Base-by-base conservation (phyloP, 2,797 vertebrate genomes). In the Dendrocincla fuliginosa region DNA sequence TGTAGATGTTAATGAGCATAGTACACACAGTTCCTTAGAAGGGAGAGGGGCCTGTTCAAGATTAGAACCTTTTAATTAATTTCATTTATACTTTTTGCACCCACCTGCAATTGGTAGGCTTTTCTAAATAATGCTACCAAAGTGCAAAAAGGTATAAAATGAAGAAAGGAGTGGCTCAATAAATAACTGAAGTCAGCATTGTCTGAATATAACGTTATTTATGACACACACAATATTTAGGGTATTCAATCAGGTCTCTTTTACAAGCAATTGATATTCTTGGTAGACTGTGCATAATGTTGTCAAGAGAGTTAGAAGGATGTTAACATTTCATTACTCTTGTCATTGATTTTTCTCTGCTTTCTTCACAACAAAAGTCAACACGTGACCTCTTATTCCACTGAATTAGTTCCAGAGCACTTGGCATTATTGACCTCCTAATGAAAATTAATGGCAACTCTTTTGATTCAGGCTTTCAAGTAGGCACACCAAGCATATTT, bases 301-400 rank as follows among this genome's bases (percentile, higher is more conserved):
- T 91, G 71, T 96, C 33, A n/a, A 88, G 95, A 95, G 85, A 94
- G 37, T 89, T 96, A 75, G 77, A 93, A 89, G 44, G 89, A 95
- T 95, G 91, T 96, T 97, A 97, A 90, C 80, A 91, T 97, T 96
- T 96, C 93, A 88, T 96, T 96, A 93, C 77, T 95, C 93, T 86
- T 83, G 89, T 24, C 89, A 97, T 97, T 96, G 92, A 97, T 95
- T 97, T 93, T 92, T 90, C 89, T 93, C 87, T 95, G 79, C 63
- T 90, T 94, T 97, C 85, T 96, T 96, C 84, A 96, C 80, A 96
- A 95, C 85, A 97, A 90, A 97, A 96, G 91, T 84, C 33, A 97
- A 92, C 96, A 95, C 10, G 0, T 95, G 91, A 97, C 84, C 87
- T 92, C 93, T 96, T 96, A 77, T 90, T 96, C 69, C 49, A 95